A percentile compares a stretch with the other conserved stretches of the same genome.
These are phyloP conservation scores for Bubo bubo DNA, from an alignment of 2,113 vertebrate genomes.

Conservation along the genomic window DNA sequence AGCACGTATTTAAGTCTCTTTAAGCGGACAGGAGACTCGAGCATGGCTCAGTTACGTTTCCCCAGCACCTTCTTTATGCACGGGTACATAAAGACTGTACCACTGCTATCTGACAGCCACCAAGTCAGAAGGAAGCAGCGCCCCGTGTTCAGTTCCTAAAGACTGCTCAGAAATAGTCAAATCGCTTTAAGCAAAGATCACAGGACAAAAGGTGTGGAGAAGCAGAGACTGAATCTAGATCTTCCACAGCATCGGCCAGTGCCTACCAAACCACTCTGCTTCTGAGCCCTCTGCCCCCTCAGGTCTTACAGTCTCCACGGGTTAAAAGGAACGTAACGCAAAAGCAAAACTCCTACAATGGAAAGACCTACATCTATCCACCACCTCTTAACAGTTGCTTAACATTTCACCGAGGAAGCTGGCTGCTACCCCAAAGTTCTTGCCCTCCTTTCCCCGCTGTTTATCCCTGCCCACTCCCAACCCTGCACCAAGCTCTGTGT, in stretches of 20 bases:
- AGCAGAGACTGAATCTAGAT: neutral
- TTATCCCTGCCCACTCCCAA: neutral
- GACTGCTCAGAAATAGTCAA: neutral
- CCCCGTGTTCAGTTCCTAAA: accelerated
- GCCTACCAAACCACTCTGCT: neutral
- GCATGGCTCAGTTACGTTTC: neutral
- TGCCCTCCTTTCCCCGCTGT: neutral
- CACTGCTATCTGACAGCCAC: too few relatives aligned
- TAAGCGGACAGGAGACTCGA: neutral
- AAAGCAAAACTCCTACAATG: neutral
- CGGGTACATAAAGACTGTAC: neutral
- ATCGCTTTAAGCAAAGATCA: neutral
- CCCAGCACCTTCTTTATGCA: neutral
- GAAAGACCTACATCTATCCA: neutral
- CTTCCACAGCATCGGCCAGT: neutral
- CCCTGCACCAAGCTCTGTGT: accelerated
- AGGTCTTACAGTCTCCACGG: neutral
- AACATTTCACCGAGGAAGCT: neutral
- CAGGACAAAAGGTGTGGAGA: accelerated
- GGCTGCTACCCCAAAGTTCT: neutral
- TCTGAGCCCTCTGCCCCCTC: neutral
- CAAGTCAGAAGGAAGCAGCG: neutral
- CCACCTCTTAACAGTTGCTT: neutral
- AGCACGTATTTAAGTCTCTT: neutral
- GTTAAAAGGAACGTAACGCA: neutral